Evolutionary conservation across 2,888 invertebrate genomes (phyloP).

Genomic region (Portevinia maculata): DNA sequence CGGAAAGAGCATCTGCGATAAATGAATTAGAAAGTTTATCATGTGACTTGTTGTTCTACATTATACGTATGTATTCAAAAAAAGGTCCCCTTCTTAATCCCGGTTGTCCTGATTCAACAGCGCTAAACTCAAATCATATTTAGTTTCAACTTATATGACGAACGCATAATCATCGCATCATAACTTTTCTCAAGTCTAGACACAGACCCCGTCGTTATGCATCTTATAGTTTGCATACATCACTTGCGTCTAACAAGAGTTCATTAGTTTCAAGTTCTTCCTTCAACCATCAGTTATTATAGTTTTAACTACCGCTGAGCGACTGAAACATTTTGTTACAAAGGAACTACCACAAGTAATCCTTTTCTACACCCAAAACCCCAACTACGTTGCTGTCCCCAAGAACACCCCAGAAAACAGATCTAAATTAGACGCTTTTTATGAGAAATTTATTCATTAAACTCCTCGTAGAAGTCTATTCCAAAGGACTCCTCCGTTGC

Average conservation of each 20-base stretch:
- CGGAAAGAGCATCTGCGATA: too few species aligned
- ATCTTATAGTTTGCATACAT: neutral
- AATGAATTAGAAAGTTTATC: too few species aligned
- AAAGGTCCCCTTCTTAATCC: too few species aligned
- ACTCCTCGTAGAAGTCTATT: conserved; percentile 66
- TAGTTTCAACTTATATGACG: neutral
- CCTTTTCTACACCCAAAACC: conserved; percentile 36
- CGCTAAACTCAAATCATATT: too few species aligned
- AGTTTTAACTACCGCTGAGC: conserved; percentile 35
- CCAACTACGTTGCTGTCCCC: conserved; percentile 14
- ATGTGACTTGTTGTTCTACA: too few species aligned
- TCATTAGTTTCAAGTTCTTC: conserved; percentile 42
- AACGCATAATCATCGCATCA: neutral
- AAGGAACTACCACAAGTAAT: conserved; percentile 57
- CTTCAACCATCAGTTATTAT: conserved; percentile 14
- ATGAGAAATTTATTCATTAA: conserved; percentile 74
- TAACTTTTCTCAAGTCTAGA: neutral
- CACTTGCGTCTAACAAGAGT: conserved; percentile 46
- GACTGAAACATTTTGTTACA: conserved; percentile 51
- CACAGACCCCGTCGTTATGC: neutral
- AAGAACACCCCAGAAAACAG: conserved; percentile 59
- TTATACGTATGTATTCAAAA: too few species aligned
- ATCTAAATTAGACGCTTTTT: conserved; percentile 73
- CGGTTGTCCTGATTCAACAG: too few species aligned
- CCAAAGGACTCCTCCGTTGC: conserved; percentile 51